These are phyloP conservation scores for Phallusia fumigata DNA, from an alignment of 23 tunicate genomes.

Conservation along the genomic window DNA sequence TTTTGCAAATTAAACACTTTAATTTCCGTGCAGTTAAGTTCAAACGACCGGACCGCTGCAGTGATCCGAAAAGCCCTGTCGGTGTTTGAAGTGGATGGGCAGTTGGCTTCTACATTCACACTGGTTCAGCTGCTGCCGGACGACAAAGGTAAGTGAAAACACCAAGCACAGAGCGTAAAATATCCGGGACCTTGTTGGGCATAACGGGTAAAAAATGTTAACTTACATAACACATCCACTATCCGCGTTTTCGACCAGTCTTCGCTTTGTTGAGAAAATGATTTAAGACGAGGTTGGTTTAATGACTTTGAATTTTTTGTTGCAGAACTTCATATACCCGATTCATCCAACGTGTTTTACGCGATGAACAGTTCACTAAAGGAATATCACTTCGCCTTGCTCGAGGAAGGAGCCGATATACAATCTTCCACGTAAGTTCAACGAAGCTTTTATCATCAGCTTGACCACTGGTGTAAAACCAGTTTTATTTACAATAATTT, in stretches of 20 bases:
- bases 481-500: too few relatives aligned
- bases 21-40: constrained; percentile 31
- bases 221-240: too few relatives aligned
- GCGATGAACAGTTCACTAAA: constrained; percentile 69
- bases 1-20: neutral
- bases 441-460: too few relatives aligned
- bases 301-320: neutral
- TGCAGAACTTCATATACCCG: constrained; percentile 65
- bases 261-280: neutral
- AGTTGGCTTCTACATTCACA: constrained; percentile 32
- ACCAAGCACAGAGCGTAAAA: neutral
- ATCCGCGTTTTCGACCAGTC: too few relatives aligned
- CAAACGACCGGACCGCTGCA: constrained; percentile 73
- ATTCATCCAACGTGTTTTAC: constrained; percentile 69
- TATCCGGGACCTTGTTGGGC: neutral
- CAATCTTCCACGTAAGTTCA: constrained; percentile 30
- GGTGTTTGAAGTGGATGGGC: constrained; percentile 36
- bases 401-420: constrained; percentile 72
- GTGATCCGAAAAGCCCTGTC: constrained; percentile 57
- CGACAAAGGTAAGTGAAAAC: constrained; percentile 46
- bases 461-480: too few relatives aligned
- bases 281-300: neutral
- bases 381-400: constrained; percentile 53
- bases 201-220: neutral
- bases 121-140: constrained; percentile 56